Percentiles rank a stretch among this genome's conserved stretches.
Evolutionary conservation across 1,140 invertebrate species (phyloP).

Genomic region (Eubasilissa regina): DNA sequence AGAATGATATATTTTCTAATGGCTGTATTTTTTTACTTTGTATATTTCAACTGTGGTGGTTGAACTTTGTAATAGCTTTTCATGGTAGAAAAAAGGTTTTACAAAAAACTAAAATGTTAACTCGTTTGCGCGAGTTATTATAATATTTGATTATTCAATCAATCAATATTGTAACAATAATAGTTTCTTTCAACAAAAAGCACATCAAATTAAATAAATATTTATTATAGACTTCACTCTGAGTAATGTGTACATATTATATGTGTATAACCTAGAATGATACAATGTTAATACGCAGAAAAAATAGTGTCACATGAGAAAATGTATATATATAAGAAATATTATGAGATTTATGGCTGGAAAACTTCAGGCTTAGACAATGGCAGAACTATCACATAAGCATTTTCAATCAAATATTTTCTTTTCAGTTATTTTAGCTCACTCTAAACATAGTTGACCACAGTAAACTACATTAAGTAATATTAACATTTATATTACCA

Average conservation of each 20-base stretch:
- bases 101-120: conserved; percentile 28
- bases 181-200: too few species aligned
- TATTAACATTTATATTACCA: too few species aligned
- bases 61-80: not conserved
- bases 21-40: conserved; percentile 36
- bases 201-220: too few species aligned
- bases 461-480: too few species aligned
- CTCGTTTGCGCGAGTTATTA: not conserved
- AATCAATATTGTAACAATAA: too few species aligned
- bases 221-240: conserved; percentile 5
- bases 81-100: conserved; percentile 51
- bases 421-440: conserved; percentile 12
- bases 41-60: conserved; percentile 18
- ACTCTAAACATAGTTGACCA: not conserved
- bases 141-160: too few species aligned
- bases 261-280: conserved; percentile 13
- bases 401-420: conserved; percentile 30
- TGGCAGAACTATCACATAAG: conserved; percentile 57
- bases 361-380: conserved; percentile 58
- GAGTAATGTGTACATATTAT: conserved; percentile 22
- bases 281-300: conserved; percentile 43
- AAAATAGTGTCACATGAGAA: conserved; percentile 53
- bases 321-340: conserved; percentile 45
- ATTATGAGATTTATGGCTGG: conserved; percentile 53
- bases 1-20: conserved; percentile 48